Evolutionary conservation across 1,140 invertebrate species (phyloP), one percentile per base, ranked within the genome.

Genomic region (Temnothorax longispinosus): DNA sequence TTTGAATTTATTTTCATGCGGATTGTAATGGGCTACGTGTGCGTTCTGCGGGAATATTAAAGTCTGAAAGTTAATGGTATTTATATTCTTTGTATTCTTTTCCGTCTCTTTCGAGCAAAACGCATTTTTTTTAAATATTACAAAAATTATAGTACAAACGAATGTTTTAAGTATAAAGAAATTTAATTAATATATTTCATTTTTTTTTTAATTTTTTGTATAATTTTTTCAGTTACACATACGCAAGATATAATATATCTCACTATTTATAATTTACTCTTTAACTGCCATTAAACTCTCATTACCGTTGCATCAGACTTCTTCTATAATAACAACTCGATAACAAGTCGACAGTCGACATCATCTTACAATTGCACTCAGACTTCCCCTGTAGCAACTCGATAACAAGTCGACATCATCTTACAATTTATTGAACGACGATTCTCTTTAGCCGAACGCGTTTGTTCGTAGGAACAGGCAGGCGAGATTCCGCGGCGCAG

Each of bases 401-500:
- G 38, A 41, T 41, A 41, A 1, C 38, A 38, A 6, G 21, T 21
- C 21, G 38, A 38, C 38, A 38, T 78, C 3, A 5, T 82, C 27
- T 44, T 32, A 10, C 15, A 18, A 18, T 27, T 72, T n/a, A 44
- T 44, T 3, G 32, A 71, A 72, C 8, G 10, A 47, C 41, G 35
- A 74, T 18, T 27, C 62, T 35, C 44, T 35, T 32, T 13, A 44
- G 1, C 4, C 2, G 35, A 44, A 58, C 27, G 47, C 18, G 7
- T 74, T 74, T 60, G 41, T n/a, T 2, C 2, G 0, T 21, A 95
- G 96, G 96, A 47, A 94, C 96, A 85, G 98, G 97, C 84, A 96
- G 98, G 69, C 96, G 98, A 60, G 98, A 98, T 93, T 98, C 98
- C 0, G 97, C 98, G 3, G 98, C 98, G 0, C 98, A 99, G 94